Evolutionary conservation across 2,113 vertebrate genomes (phyloP).

Genomic region (Lagopus muta): DNA sequence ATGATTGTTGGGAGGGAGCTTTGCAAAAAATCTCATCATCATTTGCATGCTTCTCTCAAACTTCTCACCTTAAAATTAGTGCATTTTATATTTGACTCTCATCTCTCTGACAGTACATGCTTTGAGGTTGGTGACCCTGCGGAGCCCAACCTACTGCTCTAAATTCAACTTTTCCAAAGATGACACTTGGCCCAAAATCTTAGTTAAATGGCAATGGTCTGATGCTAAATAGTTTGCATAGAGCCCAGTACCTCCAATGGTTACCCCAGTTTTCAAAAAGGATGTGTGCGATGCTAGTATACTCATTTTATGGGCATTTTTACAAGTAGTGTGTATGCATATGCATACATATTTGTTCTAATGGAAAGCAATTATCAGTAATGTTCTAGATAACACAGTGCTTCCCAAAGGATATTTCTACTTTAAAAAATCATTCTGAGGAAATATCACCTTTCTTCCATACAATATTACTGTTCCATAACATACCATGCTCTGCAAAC

Average conservation of each 20-base stretch:
- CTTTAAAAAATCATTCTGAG: neutral
- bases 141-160: neutral
- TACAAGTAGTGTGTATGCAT: neutral
- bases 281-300: neutral
- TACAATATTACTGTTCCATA: neutral
- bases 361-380: neutral
- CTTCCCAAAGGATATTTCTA: neutral
- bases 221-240: neutral
- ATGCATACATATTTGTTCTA: neutral
- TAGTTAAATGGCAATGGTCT: neutral
- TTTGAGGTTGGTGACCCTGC: neutral
- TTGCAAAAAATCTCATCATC: neutral
- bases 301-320: neutral
- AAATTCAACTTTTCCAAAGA: neutral
- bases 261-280: neutral
- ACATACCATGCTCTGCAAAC: constrained; percentile 22
- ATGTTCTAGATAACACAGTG: neutral
- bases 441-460: constrained; percentile 25
- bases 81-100: neutral
- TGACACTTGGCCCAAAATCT: neutral
- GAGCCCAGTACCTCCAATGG: neutral
- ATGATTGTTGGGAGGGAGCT: neutral
- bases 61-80: neutral
- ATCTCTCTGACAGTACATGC: neutral
- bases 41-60: neutral